Evolutionary conservation across 92 coral and sea anemone genomes (phyloP).

Genomic region (Palythoa heliodiscus): DNA sequence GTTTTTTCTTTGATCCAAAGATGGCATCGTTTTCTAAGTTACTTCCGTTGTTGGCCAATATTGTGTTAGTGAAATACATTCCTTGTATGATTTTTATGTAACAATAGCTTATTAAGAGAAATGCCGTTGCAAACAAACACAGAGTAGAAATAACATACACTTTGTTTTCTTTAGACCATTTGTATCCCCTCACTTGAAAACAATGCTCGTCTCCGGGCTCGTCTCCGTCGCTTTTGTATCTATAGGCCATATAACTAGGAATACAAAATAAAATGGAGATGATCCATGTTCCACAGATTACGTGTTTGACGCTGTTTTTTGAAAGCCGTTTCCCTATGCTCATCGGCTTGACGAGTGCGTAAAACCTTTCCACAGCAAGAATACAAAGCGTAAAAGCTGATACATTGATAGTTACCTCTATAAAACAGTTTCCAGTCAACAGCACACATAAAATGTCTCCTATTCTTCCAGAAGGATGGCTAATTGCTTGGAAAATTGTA

Average conservation of each 20-base stretch:
- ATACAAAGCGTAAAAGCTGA: conserved; percentile 4
- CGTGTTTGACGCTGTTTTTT: background rate
- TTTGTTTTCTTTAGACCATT: conserved; percentile 12
- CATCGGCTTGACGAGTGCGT: conserved; percentile 20
- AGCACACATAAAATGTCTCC: conserved; percentile 14
- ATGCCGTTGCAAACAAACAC: background rate
- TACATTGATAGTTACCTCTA: background rate
- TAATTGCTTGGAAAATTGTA: background rate
- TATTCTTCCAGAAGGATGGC: background rate
- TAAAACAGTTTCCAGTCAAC: conserved; percentile 8
- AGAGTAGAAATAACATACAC: background rate
- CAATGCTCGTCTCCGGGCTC: conserved; percentile 9
- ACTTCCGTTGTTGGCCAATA: background rate
- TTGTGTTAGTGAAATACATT: conserved; percentile 22
- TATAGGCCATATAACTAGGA: conserved; percentile 12
- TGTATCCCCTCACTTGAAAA: conserved; percentile 8
- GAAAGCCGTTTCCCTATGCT: background rate
- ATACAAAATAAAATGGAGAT: background rate
- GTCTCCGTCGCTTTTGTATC: background rate
- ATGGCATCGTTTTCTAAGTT: background rate
- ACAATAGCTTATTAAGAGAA: background rate
- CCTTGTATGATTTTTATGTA: conserved; percentile 21
- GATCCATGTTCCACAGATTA: conserved; percentile 10
- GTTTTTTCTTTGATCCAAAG: conserved; percentile 7
- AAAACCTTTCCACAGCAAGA: conserved; percentile 22